Conservation (phyloP, 2,113 vertebrate genomes). For the Petrocephalus microphthalmus region DNA sequence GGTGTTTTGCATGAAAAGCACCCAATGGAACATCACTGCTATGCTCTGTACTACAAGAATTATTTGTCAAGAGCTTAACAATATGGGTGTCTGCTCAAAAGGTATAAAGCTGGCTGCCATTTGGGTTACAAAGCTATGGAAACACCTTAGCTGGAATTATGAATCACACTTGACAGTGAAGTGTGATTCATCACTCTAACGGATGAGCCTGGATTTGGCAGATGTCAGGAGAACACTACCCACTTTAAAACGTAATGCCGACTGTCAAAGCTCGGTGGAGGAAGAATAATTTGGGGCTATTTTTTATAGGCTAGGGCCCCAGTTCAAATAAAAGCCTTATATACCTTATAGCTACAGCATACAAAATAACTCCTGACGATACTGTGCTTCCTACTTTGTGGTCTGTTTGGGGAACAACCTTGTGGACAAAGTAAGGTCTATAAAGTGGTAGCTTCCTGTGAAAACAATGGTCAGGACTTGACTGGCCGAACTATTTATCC, state of each 20-base stretch:
- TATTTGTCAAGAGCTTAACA: background rate
- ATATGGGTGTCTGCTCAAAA: background rate
- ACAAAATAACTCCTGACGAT: background rate
- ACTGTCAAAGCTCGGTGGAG: background rate
- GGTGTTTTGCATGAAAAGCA: background rate
- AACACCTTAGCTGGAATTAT: too few species aligned
- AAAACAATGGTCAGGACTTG: background rate
- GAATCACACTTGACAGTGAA: too few species aligned
- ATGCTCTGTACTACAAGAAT: background rate
- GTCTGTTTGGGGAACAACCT: background rate
- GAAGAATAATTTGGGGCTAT: background rate
- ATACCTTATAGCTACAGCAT: background rate
- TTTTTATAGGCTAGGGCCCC: background rate
- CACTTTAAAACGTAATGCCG: background rate
- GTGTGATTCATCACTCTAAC: too few species aligned
- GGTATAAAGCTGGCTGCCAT: background rate
- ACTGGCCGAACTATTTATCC: background rate
- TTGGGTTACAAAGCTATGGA: too few species aligned
- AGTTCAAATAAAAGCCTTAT: background rate
- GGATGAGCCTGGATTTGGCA: too few species aligned
- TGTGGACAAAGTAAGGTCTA: background rate
- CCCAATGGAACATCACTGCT: background rate
- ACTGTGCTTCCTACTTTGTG: background rate
- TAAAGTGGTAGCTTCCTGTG: background rate
- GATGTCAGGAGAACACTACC: too few species aligned